Conservation (phyloP, 2,113 vertebrate species). For the Tonatia bakeri region DNA sequence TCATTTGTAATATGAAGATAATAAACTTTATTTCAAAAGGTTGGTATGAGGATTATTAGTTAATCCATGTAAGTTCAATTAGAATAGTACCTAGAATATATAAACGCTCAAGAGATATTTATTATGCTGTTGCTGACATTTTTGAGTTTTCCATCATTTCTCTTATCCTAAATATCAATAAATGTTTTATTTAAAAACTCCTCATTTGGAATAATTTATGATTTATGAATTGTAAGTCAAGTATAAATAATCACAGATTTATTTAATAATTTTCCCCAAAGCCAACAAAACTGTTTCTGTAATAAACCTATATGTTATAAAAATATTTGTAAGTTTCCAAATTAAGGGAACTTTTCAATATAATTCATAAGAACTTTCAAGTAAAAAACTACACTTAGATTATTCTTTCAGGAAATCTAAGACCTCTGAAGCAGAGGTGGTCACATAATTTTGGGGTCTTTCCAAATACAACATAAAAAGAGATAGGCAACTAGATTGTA, state of each 20-base stretch:
- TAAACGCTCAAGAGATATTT: neutral
- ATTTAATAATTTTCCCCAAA: neutral
- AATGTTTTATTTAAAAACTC: neutral
- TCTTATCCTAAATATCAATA: neutral
- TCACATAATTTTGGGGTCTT: neutral
- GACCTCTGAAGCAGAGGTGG: neutral
- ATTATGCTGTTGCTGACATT: neutral
- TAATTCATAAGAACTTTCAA: neutral
- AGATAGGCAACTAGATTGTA: neutral
- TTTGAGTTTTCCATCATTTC: neutral
- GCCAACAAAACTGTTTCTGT: neutral
- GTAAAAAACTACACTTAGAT: neutral
- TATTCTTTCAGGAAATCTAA: neutral
- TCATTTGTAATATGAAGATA: neutral
- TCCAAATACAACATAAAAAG: neutral
- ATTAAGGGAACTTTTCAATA: neutral
- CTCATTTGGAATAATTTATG: neutral
- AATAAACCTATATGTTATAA: neutral
- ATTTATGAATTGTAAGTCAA: neutral
- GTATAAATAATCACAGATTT: neutral
- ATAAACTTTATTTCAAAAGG: neutral
- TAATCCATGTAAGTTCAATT: neutral
- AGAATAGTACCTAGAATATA: neutral
- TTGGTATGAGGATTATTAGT: neutral
- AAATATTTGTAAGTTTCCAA: conserved; percentile 3